Evolutionary conservation across 2,888 invertebrate genomes (phyloP).

Genomic region (Cecidostiba fungosa): DNA sequence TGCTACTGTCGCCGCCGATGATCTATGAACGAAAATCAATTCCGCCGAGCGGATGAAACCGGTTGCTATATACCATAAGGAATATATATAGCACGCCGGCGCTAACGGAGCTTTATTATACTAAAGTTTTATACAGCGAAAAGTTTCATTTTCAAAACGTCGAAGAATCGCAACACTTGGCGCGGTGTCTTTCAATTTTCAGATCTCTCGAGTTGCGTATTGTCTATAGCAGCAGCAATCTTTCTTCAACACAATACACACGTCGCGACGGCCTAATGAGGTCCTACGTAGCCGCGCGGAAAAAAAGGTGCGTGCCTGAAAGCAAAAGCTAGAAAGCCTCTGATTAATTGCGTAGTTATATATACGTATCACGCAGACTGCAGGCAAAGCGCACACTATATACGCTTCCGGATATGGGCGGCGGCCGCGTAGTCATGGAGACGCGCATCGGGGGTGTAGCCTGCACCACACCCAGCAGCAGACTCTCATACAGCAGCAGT

Average conservation of each 20-base stretch:
- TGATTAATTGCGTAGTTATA: constrained; percentile 58
- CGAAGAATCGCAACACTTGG: not conserved
- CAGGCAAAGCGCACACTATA: not conserved
- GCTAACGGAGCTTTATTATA: not conserved
- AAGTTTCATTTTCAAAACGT: not conserved
- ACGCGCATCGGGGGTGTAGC: constrained; percentile 67
- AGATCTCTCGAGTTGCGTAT: constrained; percentile 1
- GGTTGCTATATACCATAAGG: constrained; percentile 36
- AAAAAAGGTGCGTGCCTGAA: not conserved
- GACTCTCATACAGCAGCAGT: not conserved
- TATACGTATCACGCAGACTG: constrained; percentile 8
- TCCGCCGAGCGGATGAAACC: constrained; percentile 61
- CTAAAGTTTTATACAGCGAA: too few relatives aligned
- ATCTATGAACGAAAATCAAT: constrained; percentile 71
- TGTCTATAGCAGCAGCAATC: too few relatives aligned
- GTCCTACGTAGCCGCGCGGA: constrained; percentile 28
- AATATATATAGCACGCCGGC: constrained; percentile 3
- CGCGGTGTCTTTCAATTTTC: not conserved
- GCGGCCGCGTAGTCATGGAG: constrained; percentile 74
- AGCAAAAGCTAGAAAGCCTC: constrained; percentile 23
- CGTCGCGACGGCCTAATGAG: constrained; percentile 56
- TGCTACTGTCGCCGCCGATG: constrained; percentile 64
- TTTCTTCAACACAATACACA: constrained; percentile 45
- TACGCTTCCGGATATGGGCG: constrained; percentile 71
- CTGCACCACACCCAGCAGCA: constrained; percentile 66